phyloP scores from a whole-genome alignment of 2,888 invertebrate genomes.

The Eupelmus urozonus region DNA sequence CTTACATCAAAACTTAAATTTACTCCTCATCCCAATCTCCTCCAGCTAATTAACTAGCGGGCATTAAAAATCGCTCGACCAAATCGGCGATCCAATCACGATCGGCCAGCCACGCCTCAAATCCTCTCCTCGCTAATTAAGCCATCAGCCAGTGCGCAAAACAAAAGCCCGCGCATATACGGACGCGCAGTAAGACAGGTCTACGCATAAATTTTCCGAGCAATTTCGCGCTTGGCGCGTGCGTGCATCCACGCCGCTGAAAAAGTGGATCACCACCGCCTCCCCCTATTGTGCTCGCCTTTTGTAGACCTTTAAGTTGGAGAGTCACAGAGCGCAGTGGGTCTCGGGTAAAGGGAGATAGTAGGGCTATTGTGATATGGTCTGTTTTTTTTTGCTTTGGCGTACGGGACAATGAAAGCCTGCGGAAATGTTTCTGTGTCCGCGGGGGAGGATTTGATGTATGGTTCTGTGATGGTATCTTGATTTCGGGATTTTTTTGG shows the following conservation, averaged over 20 bases:
- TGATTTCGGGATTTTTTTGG: too few species aligned
- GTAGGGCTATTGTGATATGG: not conserved
- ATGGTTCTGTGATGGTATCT: not conserved
- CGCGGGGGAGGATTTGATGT: not conserved
- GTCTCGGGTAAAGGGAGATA: too few species aligned
- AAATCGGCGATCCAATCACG: too few species aligned
- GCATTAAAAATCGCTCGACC: too few species aligned
- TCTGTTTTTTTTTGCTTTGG: not conserved
- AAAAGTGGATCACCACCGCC: not conserved
- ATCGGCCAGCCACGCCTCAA: too few species aligned
- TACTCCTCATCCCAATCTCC: too few species aligned
- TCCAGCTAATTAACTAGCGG: too few species aligned
- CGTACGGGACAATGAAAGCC: not conserved
- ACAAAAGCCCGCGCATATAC: slow-evolving; percentile 1
- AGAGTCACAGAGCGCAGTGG: not conserved
- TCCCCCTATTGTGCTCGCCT: not conserved
- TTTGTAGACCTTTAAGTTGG: not conserved
- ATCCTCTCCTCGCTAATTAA: not conserved
- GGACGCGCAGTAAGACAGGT: not conserved
- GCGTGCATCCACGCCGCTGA: not conserved
- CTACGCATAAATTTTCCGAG: slow-evolving; percentile 41
- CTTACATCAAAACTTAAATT: too few species aligned
- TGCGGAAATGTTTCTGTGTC: not conserved
- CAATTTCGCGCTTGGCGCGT: slow-evolving; percentile 20
- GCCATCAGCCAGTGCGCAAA: not conserved